A percentile compares a stretch with the other conserved stretches of the same genome.
phyloP scores from a whole-genome alignment of 2,888 invertebrate species.

The Imbricaverruca yamaguchii region DNA sequence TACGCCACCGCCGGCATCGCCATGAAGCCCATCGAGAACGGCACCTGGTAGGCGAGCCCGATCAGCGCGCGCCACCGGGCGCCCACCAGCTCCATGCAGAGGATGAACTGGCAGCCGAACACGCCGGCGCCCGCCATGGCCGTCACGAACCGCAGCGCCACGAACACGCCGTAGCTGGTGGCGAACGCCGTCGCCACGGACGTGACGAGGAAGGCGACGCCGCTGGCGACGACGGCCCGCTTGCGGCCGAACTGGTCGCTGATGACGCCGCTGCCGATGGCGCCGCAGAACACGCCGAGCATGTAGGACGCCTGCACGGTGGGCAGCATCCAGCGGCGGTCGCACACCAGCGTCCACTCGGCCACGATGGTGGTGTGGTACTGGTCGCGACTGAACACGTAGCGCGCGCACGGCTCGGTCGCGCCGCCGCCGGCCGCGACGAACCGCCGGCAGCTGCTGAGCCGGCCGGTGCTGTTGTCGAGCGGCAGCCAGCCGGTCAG shows the following conservation, averaged over 20 bases:
- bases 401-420: conserved; percentile 21
- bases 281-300: conserved; percentile 33
- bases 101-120: conserved; percentile 29
- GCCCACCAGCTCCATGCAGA: conserved; percentile 52
- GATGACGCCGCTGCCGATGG: conserved; percentile 31
- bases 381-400: conserved; percentile 24
- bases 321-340: conserved; percentile 28
- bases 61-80: conserved; percentile 52
- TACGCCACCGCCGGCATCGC: conserved; percentile 57
- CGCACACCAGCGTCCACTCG: conserved; percentile 33
- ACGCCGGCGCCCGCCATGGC: conserved; percentile 29
- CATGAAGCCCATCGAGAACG: conserved; percentile 61
- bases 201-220: conserved; percentile 32
- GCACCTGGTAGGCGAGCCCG: conserved; percentile 59
- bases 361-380: conserved; percentile 27
- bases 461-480: conserved; percentile 18
- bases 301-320: conserved; percentile 31
- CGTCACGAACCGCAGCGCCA: conserved; percentile 32
- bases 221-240: conserved; percentile 31
- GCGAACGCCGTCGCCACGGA: conserved; percentile 32
- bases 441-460: neutral
- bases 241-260: conserved; percentile 33
- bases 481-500: neutral
- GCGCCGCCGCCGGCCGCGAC: conserved; percentile 21
- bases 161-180: conserved; percentile 31